Evolutionary conservation across 2,113 vertebrate genomes (phyloP).

Genomic region (Galemys pyrenaicus): DNA sequence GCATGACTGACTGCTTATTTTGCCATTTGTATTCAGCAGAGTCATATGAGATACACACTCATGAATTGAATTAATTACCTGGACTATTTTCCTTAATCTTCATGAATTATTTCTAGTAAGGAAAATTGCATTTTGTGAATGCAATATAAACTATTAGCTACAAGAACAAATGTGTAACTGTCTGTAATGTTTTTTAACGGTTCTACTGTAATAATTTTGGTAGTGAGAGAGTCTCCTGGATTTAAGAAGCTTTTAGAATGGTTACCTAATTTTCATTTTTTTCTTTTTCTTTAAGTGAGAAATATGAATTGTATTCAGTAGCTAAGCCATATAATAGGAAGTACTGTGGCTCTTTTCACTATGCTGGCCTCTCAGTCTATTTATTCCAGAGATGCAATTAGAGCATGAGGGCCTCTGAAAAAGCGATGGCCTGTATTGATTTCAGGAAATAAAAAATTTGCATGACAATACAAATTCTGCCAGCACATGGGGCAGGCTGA

Average conservation of each 20-base stretch:
- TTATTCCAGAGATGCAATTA: constrained; percentile 70
- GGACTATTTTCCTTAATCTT: constrained; percentile 32
- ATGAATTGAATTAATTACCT: constrained; percentile 64
- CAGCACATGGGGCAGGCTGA: not conserved
- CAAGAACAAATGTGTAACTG: constrained; percentile 18
- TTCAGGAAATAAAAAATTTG: constrained; percentile 74
- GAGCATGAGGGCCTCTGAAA: constrained; percentile 16
- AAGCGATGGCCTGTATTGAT: constrained; percentile 42
- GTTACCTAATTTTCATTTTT: constrained; percentile 34
- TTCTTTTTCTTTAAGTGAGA: constrained; percentile 31
- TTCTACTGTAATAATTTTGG: constrained; percentile 50
- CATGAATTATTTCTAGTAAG: constrained; percentile 40
- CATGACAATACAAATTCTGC: constrained; percentile 58
- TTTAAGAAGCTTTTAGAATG: constrained; percentile 48
- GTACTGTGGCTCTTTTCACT: constrained; percentile 27
- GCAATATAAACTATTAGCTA: not conserved
- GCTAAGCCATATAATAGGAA: not conserved
- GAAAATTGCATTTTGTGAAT: not conserved
- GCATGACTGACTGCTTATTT: not conserved
- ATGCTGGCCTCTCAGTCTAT: constrained; percentile 36
- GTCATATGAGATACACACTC: not conserved
- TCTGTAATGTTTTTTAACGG: constrained; percentile 24
- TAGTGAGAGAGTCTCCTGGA: constrained; percentile 43
- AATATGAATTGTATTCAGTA: constrained; percentile 42
- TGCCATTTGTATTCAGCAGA: constrained; percentile 32